A percentile compares a stretch with the other conserved stretches of the same genome.
These are phyloP conservation scores for Acronicta psi DNA, from an alignment of 2,888 invertebrate genomes.

Conservation along the genomic window DNA sequence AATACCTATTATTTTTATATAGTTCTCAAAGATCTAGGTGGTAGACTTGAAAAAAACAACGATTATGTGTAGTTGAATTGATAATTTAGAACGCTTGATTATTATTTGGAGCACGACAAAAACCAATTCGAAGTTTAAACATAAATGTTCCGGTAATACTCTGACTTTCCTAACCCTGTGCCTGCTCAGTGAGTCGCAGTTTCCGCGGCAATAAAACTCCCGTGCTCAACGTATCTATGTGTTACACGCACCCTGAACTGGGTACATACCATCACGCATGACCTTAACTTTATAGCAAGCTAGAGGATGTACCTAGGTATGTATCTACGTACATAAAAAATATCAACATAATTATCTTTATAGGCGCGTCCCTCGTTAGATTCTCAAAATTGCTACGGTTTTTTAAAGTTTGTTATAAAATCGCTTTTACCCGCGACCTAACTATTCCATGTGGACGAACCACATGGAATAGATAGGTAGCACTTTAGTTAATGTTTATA, in stretches of 20 bases:
- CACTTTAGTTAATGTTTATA: too few relatives aligned
- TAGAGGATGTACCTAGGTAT: not conserved
- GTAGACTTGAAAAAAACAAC: too few relatives aligned
- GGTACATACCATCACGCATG: slow-evolving; percentile 12
- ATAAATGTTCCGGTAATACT: not conserved
- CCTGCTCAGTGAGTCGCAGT: slow-evolving; percentile 65
- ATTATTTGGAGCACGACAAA: too few relatives aligned
- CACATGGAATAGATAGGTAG: too few relatives aligned
- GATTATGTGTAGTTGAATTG: too few relatives aligned
- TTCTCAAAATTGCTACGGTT: not conserved
- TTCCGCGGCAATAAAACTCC: slow-evolving; percentile 65
- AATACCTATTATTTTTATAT: too few relatives aligned
- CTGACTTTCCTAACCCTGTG: slow-evolving; percentile 48
- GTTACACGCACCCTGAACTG: slow-evolving; percentile 51
- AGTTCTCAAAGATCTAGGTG: too few relatives aligned
- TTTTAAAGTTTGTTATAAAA: not conserved
- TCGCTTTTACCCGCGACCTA: too few relatives aligned
- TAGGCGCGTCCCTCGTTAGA: not conserved
- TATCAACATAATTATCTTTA: not conserved
- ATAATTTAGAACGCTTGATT: too few relatives aligned
- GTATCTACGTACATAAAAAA: too few relatives aligned
- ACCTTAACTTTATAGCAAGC: not conserved
- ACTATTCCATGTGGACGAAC: too few relatives aligned
- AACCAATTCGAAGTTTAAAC: too few relatives aligned
- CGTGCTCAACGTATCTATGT: slow-evolving; percentile 60